Percentiles rank a stretch among this genome's conserved stretches.
phyloP scores from a whole-genome alignment of 2,113 vertebrate genomes.

The Cyprinodon brontotheroides region DNA sequence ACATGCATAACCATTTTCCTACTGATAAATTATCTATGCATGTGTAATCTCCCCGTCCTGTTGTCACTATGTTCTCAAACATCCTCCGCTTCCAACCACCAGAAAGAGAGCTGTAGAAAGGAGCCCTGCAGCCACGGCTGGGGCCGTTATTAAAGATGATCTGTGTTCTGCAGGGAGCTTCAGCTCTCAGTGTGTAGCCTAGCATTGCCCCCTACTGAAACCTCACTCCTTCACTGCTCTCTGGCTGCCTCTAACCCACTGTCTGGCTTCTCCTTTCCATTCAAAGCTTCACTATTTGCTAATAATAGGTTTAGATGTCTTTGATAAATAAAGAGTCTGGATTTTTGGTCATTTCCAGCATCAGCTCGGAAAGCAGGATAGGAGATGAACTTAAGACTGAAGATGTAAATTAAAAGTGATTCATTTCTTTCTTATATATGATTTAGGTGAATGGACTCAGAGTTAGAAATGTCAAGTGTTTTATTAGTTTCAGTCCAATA shows the following conservation, averaged over 20 bases:
- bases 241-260: neutral
- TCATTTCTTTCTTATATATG: neutral
- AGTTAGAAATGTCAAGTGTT: neutral
- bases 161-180: slow-evolving; percentile 26
- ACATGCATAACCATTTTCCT: neutral
- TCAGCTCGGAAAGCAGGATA: slow-evolving; percentile 2
- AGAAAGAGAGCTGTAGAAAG: slow-evolving; percentile 1
- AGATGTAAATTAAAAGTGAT: neutral
- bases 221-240: slow-evolving; percentile 58
- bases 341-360: neutral
- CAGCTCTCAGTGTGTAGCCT: slow-evolving; percentile 63
- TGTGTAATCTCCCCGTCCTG: too few species aligned
- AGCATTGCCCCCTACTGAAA: slow-evolving; percentile 83
- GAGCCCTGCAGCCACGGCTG: neutral
- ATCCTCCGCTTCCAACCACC: neutral
- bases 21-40: too few species aligned
- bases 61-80: too few species aligned
- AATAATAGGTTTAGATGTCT: neutral
- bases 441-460: neutral
- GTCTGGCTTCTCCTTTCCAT: neutral
- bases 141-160: slow-evolving; percentile 34
- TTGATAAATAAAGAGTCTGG: neutral
- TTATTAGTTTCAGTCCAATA: neutral
- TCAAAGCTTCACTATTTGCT: neutral
- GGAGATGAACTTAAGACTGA: neutral